These are phyloP conservation scores for Porites divaricata DNA, from an alignment of 92 coral and sea anemone species.

Conservation along the genomic window DNA sequence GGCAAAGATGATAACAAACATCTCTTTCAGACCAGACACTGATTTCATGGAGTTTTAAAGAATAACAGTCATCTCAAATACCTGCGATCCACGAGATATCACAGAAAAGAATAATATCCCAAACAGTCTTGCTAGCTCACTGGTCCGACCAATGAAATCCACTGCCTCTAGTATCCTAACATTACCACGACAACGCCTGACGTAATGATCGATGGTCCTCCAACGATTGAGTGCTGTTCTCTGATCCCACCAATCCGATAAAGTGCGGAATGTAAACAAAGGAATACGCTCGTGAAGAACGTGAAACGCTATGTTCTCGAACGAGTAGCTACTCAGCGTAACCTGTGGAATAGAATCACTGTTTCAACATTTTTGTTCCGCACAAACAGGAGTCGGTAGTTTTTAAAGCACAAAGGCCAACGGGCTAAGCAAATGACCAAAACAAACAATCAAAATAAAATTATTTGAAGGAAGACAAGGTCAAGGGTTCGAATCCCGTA, in stretches of 20 bases:
- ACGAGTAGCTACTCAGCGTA: slow-evolving; percentile 84
- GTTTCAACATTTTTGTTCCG: not conserved
- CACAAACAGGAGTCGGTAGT: not conserved
- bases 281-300: slow-evolving; percentile 96
- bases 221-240: slow-evolving; percentile 84
- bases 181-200: slow-evolving; percentile 93
- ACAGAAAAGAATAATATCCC: slow-evolving; percentile 96
- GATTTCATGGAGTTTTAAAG: not conserved
- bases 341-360: slow-evolving; percentile 55
- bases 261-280: slow-evolving; percentile 85
- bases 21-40: not conserved
- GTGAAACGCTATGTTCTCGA: slow-evolving; percentile 94
- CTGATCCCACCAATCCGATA: slow-evolving; percentile 99
- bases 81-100: slow-evolving; percentile 99
- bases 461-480: no score
- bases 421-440: no score
- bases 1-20: not conserved
- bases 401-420: no score
- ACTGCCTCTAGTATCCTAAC: slow-evolving; percentile 80
- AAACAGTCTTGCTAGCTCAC: slow-evolving; percentile 98
- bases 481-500: no score
- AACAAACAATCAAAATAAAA: no score
- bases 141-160: slow-evolving; percentile 94
- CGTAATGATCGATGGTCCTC: slow-evolving; percentile 95
- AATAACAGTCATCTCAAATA: slow-evolving; percentile 3